These are phyloP conservation scores for Eolophus roseicapilla DNA, from an alignment of 2,113 vertebrate species.

Conservation along the genomic window DNA sequence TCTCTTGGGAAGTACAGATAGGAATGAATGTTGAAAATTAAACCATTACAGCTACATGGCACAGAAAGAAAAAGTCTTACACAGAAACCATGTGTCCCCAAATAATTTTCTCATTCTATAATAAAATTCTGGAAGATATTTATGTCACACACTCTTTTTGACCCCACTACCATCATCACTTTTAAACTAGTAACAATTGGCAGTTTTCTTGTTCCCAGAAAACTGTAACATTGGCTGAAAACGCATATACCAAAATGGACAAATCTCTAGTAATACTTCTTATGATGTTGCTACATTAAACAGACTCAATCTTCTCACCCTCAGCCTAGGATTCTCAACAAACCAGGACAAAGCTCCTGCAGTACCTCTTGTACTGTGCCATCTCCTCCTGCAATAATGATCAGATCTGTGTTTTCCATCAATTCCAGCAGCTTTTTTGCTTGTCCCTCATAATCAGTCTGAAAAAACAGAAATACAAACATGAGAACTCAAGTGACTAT, in stretches of 20 bases:
- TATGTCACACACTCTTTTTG: not conserved
- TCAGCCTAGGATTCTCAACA: not conserved
- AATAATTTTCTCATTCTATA: not conserved
- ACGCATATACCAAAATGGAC: not conserved
- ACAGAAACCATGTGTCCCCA: not conserved
- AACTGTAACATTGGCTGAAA: not conserved
- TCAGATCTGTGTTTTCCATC: slow-evolving; percentile 90
- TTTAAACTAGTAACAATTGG: not conserved
- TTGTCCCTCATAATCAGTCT: slow-evolving; percentile 98
- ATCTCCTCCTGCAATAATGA: slow-evolving; percentile 94
- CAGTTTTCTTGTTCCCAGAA: not conserved
- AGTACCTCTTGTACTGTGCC: slow-evolving; percentile 93
- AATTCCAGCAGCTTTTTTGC: slow-evolving; percentile 94
- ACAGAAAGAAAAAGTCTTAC: not conserved
- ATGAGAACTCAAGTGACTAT: not conserved
- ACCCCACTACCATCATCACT: not conserved
- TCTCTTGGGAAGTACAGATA: not conserved
- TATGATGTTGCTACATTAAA: not conserved
- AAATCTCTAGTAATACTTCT: not conserved
- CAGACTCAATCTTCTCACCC: not conserved
- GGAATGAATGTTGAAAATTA: not conserved
- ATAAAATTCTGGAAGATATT: not conserved
- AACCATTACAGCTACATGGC: not conserved
- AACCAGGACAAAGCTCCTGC: not conserved
- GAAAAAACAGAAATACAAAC: slow-evolving; percentile 33